These are phyloP conservation scores for rabbit (Oryctolagus cuniculus) DNA, from an alignment of 2,113 vertebrate genomes.

Conservation along the genomic window DNA sequence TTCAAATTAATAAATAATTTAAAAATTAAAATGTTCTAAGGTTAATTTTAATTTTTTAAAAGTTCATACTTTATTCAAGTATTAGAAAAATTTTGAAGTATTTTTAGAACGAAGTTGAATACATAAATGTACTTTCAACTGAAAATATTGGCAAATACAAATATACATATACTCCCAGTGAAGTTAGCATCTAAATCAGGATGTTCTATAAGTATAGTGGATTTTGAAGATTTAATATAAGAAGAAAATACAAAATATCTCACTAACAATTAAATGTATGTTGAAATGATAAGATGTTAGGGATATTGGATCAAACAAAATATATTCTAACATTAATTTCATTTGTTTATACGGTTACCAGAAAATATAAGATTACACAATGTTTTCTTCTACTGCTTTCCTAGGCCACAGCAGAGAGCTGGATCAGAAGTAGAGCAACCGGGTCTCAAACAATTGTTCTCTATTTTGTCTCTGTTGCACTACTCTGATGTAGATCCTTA, in stretches of 20 bases:
- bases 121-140: neutral
- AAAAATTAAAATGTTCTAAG: no score
- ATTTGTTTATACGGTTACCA: neutral
- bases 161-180: neutral
- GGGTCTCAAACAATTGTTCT: neutral
- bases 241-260: neutral
- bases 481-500: neutral
- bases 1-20: no score
- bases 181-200: constrained; percentile 1
- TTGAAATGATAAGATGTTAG: neutral
- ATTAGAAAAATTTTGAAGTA: neutral
- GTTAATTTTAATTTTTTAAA: neutral
- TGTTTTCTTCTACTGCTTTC: no score
- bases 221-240: neutral
- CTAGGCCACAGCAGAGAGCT: no score
- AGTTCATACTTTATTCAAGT: neutral
- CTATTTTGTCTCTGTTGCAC: neutral
- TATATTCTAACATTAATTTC: constrained; percentile 1
- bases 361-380: neutral
- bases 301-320: neutral
- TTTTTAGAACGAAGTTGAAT: neutral
- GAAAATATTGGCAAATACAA: neutral
- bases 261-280: neutral
- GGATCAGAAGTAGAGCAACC: no score
- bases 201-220: neutral